phyloP scores from a whole-genome alignment of 2,797 vertebrate genomes.

The Hippoglossus hippoglossus region DNA sequence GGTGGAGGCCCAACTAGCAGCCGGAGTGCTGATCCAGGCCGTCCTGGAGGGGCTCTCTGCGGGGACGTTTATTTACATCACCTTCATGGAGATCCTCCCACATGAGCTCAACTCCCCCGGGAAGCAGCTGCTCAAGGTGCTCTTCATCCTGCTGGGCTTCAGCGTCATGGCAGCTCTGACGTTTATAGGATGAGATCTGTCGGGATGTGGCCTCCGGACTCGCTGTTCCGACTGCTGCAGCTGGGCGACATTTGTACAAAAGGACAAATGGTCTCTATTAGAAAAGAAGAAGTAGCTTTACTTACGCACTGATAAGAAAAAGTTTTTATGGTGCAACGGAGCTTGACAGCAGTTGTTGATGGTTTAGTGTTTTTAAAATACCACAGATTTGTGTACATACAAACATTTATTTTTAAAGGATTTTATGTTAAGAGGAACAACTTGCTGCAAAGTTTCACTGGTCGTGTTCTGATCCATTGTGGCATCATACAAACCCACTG shows the following conservation, averaged over 20 bases:
- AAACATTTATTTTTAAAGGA: slow-evolving; percentile 10
- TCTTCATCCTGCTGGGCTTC: slow-evolving; percentile 90
- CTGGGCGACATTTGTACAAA: slow-evolving; percentile 10
- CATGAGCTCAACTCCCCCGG: slow-evolving; percentile 88
- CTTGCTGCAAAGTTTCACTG: slow-evolving; percentile 13
- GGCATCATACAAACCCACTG: slow-evolving; percentile 9
- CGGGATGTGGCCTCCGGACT: background rate
- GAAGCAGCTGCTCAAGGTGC: slow-evolving; percentile 87
- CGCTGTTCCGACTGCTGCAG: slow-evolving; percentile 11
- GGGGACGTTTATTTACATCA: slow-evolving; percentile 92
- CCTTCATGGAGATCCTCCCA: slow-evolving; percentile 93
- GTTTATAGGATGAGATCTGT: slow-evolving; percentile 81
- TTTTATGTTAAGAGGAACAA: slow-evolving; percentile 33
- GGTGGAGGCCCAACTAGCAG: slow-evolving; percentile 76
- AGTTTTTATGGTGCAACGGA: slow-evolving; percentile 26
- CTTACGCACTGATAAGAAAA: background rate
- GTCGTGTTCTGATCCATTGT: slow-evolving; percentile 16
- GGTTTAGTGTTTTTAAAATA: slow-evolving; percentile 40
- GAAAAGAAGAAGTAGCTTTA: background rate
- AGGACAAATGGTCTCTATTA: background rate
- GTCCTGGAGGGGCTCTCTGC: slow-evolving; percentile 89
- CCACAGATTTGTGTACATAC: background rate
- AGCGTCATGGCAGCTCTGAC: slow-evolving; percentile 87
- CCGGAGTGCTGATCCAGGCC: slow-evolving; percentile 83
- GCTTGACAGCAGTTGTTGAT: background rate